Base-by-base conservation (phyloP, 2,888 invertebrate genomes). In the Drosophila mulleri region DNA sequence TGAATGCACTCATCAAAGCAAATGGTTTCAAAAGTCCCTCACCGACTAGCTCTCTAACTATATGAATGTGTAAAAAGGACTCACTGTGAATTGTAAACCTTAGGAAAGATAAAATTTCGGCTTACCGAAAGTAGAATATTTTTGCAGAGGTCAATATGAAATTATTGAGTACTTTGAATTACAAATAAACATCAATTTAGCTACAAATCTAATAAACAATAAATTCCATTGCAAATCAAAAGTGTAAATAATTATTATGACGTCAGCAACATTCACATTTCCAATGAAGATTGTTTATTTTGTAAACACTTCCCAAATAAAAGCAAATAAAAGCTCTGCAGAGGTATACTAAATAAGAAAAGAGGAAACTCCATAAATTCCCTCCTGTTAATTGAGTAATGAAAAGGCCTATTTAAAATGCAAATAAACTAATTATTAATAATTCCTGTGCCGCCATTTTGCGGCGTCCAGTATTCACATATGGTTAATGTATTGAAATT, bases 1-100 rank as follows among this genome's bases (percentile, higher is more conserved):
- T 68, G 47, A 67, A 53, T 29, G 44, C 62, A 65, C 52, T 75
- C 67, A 63, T 68, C 76, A 59, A 68, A 72, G 70, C 67, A 58
- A 84, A 89, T 61, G 84, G 84, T 84, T 84, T 84, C 84, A 84
- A 77, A 67, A 67, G 59, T 53, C 77, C 62, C 72, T 61, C 72
- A 64, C 71, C 64, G 66, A 75, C 59, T 74, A 76, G 48, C 56
- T 70, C 37, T 72, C 48, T 64, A 45, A 23, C 23, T 48, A 48
- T n/a, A 12, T 23, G 35, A 67, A 42, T 35, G 18, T 29, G 18
- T 37, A 60, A 32, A 32, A 23, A n/a, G 37, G 8, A 44, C 32
- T 57, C 11, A 56, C 20, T 5, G 6, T 44, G 41, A 45, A 45
- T 42, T 57, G 23, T 42, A 44, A 37, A 26, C 23, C 23, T 18